These are phyloP conservation scores for Pollachius pollachius DNA, from an alignment of 2,113 vertebrate species.

Conservation along the genomic window DNA sequence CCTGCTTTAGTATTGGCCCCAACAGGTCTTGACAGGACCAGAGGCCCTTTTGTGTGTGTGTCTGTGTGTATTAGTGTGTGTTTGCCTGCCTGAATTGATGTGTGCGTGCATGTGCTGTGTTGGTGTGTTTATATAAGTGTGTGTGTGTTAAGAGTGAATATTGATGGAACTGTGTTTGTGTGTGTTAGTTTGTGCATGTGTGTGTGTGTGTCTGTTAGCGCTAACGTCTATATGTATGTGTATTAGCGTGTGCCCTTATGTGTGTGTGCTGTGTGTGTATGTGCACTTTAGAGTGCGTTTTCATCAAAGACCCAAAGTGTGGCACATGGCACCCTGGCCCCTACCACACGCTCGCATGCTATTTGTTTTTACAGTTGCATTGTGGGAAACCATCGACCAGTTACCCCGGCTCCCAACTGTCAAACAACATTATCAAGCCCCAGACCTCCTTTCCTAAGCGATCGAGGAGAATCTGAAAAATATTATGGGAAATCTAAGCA, in stretches of 20 bases:
- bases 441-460: constrained; percentile 27
- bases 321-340: constrained; percentile 33
- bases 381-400: constrained; percentile 58
- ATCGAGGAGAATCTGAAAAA: constrained; percentile 14
- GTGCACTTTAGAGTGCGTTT: constrained; percentile 4
- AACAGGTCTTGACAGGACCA: constrained; percentile 68
- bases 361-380: constrained; percentile 71
- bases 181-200: too few species aligned
- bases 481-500: constrained; percentile 1
- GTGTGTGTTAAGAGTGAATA: not conserved
- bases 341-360: constrained; percentile 45
- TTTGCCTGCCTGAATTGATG: not conserved
- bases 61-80: not conserved
- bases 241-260: not conserved
- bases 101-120: not conserved
- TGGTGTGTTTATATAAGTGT: not conserved
- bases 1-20: constrained; percentile 56
- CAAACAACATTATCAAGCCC: constrained; percentile 68
- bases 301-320: constrained; percentile 26
- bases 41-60: constrained; percentile 5
- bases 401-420: constrained; percentile 60
- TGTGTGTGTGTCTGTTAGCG: constrained; percentile 13
- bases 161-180: not conserved
- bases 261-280: constrained; percentile 2
- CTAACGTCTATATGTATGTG: not conserved